These are phyloP conservation scores for Stichopus chloronotus DNA, from an alignment of 35 echinoderm and acorn worm species.

Conservation along the genomic window DNA sequence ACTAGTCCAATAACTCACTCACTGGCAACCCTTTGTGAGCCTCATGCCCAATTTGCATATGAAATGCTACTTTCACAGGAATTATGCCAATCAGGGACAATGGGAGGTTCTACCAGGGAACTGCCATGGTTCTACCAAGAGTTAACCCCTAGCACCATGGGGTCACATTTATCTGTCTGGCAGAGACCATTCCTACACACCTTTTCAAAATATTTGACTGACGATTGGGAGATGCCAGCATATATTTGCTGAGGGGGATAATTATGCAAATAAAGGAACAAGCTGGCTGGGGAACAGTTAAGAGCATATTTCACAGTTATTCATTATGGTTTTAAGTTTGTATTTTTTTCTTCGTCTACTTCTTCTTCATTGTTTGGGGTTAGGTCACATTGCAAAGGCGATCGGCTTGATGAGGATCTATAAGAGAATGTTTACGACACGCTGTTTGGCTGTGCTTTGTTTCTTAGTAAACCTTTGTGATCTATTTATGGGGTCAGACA, in stretches of 20 bases:
- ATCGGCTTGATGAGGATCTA: slow-evolving; percentile 24
- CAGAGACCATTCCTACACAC: slow-evolving; percentile 44
- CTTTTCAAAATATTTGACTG: slow-evolving; percentile 38
- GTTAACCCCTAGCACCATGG: slow-evolving; percentile 44
- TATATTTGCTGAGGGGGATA: slow-evolving; percentile 56
- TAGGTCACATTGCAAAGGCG: not conserved
- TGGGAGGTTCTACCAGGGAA: slow-evolving; percentile 5
- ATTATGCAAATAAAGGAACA: slow-evolving; percentile 55
- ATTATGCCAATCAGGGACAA: slow-evolving; percentile 46
- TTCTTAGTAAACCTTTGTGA: slow-evolving; percentile 19
- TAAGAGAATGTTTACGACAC: slow-evolving; percentile 38
- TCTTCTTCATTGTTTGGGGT: not conserved
- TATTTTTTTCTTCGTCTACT: not conserved
- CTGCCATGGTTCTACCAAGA: not conserved
- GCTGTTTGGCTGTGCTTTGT: slow-evolving; percentile 45
- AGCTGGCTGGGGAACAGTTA: slow-evolving; percentile 51
- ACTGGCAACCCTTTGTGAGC: slow-evolving; percentile 20
- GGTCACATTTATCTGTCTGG: slow-evolving; percentile 1
- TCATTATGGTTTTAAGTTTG: slow-evolving; percentile 44
- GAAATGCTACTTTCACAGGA: slow-evolving; percentile 29
- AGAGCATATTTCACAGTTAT: slow-evolving; percentile 50
- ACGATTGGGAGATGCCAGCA: slow-evolving; percentile 40
- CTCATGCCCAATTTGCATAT: slow-evolving; percentile 53
- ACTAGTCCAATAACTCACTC: not conserved
- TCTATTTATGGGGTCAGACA: slow-evolving; percentile 50